phyloP scores from a whole-genome alignment of 1,140 invertebrate species.

The Panulirus ornatus region DNA sequence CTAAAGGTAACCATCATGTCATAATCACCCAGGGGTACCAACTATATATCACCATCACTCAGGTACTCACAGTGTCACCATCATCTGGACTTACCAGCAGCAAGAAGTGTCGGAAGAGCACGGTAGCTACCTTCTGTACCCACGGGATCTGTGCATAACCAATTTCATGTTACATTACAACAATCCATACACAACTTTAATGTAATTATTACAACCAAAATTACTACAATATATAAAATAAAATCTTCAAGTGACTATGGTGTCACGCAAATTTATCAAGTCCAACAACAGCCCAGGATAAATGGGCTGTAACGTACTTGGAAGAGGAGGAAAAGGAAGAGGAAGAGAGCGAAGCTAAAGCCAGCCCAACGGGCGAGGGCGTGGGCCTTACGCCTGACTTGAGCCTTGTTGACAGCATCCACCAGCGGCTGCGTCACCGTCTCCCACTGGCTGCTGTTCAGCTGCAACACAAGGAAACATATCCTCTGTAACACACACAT shows the following conservation, averaged over 20 bases:
- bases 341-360: background rate
- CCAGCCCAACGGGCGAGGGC: background rate
- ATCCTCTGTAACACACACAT: background rate
- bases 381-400: background rate
- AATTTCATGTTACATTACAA: too few species aligned
- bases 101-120: constrained; percentile 39
- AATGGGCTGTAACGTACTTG: constrained; percentile 6
- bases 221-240: too few species aligned
- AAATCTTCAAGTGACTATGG: too few species aligned
- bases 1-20: too few species aligned
- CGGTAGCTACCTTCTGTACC: constrained; percentile 49
- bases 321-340: constrained; percentile 31
- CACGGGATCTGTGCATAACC: constrained; percentile 28
- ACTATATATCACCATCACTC: too few species aligned
- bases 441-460: constrained; percentile 49
- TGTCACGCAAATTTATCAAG: too few species aligned
- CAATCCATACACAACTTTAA: too few species aligned
- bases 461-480: background rate
- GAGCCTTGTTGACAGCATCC: constrained; percentile 33
- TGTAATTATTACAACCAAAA: too few species aligned
- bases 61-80: too few species aligned
- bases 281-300: background rate
- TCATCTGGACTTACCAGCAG: constrained; percentile 57
- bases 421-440: constrained; percentile 51
- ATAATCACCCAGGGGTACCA: too few species aligned